These are phyloP conservation scores for Agrochola lota DNA, from an alignment of 2,888 invertebrate species.

Conservation along the genomic window DNA sequence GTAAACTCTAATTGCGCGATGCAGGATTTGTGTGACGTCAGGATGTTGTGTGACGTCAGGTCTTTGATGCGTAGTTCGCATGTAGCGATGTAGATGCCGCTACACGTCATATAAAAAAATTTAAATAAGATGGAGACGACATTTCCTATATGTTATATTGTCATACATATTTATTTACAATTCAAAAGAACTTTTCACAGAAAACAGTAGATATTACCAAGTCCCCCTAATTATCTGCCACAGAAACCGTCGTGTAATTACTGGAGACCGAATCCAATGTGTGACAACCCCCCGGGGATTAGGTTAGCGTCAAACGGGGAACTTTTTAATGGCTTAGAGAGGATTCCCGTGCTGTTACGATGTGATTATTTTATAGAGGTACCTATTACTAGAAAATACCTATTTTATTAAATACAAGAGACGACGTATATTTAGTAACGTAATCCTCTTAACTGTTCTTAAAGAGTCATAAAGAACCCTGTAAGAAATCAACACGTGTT, in stretches of 20 bases:
- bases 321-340: slow-evolving; percentile 66
- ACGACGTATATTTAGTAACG: too few relatives aligned
- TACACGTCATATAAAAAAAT: not conserved
- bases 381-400: not conserved
- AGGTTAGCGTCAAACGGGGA: slow-evolving; percentile 37
- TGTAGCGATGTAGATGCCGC: too few relatives aligned
- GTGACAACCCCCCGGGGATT: slow-evolving; percentile 52
- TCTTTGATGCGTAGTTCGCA: too few relatives aligned
- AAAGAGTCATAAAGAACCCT: too few relatives aligned
- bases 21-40: too few relatives aligned
- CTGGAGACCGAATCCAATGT: slow-evolving; percentile 38
- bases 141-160: not conserved
- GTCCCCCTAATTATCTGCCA: not conserved
- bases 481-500: too few relatives aligned
- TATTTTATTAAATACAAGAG: not conserved
- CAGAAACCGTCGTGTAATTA: slow-evolving; percentile 21
- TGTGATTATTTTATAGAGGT: slow-evolving; percentile 14
- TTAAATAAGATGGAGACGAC: not conserved
- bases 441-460: too few relatives aligned
- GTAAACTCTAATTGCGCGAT: too few relatives aligned
- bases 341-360: slow-evolving; percentile 25
- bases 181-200: not conserved
- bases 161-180: not conserved
- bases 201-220: not conserved
- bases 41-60: too few relatives aligned